phyloP scores from a whole-genome alignment of 2,113 vertebrate species.

The Nestor notabilis region DNA sequence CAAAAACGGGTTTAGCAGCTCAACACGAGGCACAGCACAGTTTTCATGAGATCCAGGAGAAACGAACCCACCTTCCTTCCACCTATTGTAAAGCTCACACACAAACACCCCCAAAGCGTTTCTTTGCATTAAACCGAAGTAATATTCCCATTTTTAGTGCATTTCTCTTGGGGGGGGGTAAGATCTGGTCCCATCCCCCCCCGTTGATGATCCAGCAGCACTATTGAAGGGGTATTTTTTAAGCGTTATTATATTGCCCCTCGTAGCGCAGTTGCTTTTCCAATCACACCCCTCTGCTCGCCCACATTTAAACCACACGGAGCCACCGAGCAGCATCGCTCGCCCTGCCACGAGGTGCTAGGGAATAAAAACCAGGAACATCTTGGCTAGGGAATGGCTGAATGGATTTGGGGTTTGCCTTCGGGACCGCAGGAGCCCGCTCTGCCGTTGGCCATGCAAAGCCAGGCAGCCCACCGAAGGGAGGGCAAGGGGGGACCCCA shows the following conservation, averaged over 20 bases:
- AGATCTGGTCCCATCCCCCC: background rate
- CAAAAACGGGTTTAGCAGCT: background rate
- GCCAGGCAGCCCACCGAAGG: background rate
- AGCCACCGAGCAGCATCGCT: background rate
- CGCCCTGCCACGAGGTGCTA: background rate
- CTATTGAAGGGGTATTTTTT: rapidly evolving
- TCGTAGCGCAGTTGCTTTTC: background rate
- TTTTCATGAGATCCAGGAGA: background rate
- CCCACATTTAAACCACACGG: background rate
- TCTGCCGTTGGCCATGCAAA: background rate
- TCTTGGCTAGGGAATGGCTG: background rate
- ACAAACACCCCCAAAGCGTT: background rate
- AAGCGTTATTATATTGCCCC: background rate
- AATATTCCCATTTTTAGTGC: background rate
- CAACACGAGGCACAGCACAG: rapidly evolving
- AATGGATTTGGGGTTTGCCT: background rate
- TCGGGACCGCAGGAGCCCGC: background rate
- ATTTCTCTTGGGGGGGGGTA: background rate
- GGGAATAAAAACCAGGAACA: background rate
- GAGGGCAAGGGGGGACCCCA: background rate
- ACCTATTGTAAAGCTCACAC: background rate
- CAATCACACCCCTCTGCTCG: too few relatives aligned
- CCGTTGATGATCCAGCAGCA: background rate
- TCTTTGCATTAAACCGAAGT: background rate
- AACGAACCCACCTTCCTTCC: too few relatives aligned